Evolutionary conservation across 2,113 vertebrate species (phyloP), one percentile per base, ranked within the genome.

Genomic region (Sigmodon hispidus): DNA sequence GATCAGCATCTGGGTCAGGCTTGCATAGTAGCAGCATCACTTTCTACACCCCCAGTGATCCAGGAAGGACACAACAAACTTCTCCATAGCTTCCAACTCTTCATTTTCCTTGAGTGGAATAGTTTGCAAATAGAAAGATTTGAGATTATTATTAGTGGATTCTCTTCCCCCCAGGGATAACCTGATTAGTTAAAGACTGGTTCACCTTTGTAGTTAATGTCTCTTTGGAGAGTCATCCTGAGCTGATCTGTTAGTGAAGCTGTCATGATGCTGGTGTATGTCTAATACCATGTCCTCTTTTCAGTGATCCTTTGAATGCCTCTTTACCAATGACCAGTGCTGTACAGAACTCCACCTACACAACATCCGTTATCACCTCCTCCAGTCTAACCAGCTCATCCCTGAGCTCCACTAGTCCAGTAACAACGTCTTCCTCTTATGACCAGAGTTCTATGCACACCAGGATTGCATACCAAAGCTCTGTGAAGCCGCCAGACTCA

Each of bases 261-360:
- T 87, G 8, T 87, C 70, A 93, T 80, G n/a, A 59, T 0, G 1
- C 50, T 96, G 94, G 89, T 89, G 94, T 96, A 91, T 95, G 36
- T 91, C 90, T 96, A 75, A 88, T 96, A 79, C 87, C 75, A 97
- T 97, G 98, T 85, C 93, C 94, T 97, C 96, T 97, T 98, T 98
- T 61, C 96, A 99, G 98, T 98, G 98, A 99, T 97, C 96, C 98
- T 97, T 97, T 98, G 98, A 98, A 98, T 98, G 98, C 98, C 97
- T 98, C 98, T 98, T 96, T 99, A 96, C 97, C 98, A 97, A 97
- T 98, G 97, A 98, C 98, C 97, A 98, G 92, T 98, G 97, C 98
- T 97, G 97, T 98, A 93, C 98, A 98, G 97, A 98, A 98, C 34
- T 95, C 98, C 22, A 98, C 98, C 87, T 98, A 98, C 43, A 98